A percentile compares a stretch with the other conserved stretches of the same genome.
phyloP scores from a whole-genome alignment of 2,797 vertebrate species.

The Cryptoprocta ferox region DNA sequence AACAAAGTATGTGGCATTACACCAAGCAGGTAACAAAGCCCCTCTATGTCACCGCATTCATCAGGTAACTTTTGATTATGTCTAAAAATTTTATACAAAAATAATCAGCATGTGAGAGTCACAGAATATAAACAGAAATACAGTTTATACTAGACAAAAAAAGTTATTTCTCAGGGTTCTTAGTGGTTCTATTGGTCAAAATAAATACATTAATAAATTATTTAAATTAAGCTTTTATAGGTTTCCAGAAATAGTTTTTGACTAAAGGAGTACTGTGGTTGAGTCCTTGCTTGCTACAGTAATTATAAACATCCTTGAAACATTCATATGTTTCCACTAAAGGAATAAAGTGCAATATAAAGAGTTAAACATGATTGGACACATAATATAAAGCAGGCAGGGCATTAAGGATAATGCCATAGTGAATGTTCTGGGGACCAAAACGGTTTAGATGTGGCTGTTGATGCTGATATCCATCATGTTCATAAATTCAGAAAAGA shows the following conservation, averaged over 20 bases:
- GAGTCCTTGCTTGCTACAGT: neutral
- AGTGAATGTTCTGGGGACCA: neutral
- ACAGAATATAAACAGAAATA: neutral
- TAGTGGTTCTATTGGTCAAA: neutral
- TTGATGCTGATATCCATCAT: neutral
- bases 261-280: neutral
- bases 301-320: neutral
- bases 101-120: neutral
- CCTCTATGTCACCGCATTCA: neutral
- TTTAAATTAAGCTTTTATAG: neutral
- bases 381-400: neutral
- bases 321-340: neutral
- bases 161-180: neutral
- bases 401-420: neutral
- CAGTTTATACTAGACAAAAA: neutral
- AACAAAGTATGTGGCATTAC: neutral
- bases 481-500: neutral
- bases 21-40: neutral
- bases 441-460: neutral
- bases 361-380: neutral
- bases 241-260: neutral
- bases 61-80: neutral
- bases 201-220: neutral
- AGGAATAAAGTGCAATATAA: neutral
- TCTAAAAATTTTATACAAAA: neutral